A percentile compares a stretch with the other conserved stretches of the same genome.
phyloP scores from a whole-genome alignment of 2,888 invertebrate genomes.

The Leptopterna dolabrata region DNA sequence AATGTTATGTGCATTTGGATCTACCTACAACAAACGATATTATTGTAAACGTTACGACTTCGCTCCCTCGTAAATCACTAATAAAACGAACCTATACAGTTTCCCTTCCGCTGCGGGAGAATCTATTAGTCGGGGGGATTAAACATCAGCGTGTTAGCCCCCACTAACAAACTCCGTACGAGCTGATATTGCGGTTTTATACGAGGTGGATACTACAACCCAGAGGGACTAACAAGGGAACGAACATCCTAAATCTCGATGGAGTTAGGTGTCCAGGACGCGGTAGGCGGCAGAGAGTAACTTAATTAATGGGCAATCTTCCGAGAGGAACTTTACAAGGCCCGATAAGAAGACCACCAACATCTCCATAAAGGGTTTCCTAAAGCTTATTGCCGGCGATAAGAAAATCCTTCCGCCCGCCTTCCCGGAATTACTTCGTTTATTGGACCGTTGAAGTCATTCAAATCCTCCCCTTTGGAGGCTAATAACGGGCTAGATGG shows the following conservation, averaged over 20 bases:
- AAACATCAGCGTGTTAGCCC: not conserved
- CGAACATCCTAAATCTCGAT: slow-evolving; percentile 8
- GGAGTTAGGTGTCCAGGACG: slow-evolving; percentile 10
- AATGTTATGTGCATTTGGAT: too few species aligned
- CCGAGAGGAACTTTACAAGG: slow-evolving; percentile 22
- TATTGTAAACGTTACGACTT: too few species aligned
- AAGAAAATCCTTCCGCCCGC: not conserved
- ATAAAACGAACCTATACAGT: too few species aligned
- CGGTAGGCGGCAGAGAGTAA: not conserved
- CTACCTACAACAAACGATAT: too few species aligned
- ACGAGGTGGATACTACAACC: not conserved
- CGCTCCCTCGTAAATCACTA: too few species aligned
- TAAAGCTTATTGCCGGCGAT: not conserved
- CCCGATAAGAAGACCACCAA: slow-evolving; percentile 25
- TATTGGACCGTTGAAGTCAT: not conserved
- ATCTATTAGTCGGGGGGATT: not conserved
- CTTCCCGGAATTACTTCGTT: not conserved
- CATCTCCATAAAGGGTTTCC: slow-evolving; percentile 31
- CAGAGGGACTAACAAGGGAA: slow-evolving; percentile 4
- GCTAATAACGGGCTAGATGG: not conserved
- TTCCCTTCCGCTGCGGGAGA: not conserved
- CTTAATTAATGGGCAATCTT: slow-evolving; percentile 42
- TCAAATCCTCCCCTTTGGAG: not conserved
- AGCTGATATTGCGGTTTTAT: not conserved
- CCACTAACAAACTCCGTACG: not conserved